These are phyloP conservation scores for Caenorhabditis sp. DNA, from an alignment of 2,888 invertebrate genomes.

Conservation along the genomic window DNA sequence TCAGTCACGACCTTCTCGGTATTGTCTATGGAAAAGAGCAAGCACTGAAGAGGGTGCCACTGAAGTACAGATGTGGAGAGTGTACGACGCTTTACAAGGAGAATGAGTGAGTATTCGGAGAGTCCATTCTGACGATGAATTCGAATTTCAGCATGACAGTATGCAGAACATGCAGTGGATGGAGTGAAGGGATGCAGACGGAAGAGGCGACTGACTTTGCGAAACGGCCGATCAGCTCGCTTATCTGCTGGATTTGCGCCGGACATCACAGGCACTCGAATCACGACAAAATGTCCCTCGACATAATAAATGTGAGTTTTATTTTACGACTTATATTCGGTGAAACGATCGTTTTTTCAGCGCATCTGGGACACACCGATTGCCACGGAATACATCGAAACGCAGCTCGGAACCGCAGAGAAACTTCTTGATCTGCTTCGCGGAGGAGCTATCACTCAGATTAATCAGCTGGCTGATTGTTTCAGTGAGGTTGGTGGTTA, in stretches of 20 bases:
- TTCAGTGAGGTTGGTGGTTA: constrained; percentile 4
- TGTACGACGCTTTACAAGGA: neutral
- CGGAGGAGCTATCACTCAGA: constrained; percentile 13
- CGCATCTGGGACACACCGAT: constrained; percentile 27
- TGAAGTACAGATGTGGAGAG: constrained; percentile 12
- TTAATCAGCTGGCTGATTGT: neutral
- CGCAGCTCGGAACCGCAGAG: constrained; percentile 24
- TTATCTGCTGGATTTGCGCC: constrained; percentile 13
- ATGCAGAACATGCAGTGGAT: constrained; percentile 25
- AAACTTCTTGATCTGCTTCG: constrained; percentile 7
- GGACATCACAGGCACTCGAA: neutral
- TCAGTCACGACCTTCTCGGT: constrained; percentile 23
- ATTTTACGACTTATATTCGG: no score
- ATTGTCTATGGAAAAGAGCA: constrained; percentile 12
- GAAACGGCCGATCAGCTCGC: constrained; percentile 18
- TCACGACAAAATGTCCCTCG: constrained; percentile 6
- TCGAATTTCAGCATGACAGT: constrained; percentile 29
- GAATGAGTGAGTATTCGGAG: constrained; percentile 20
- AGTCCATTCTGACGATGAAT: no score
- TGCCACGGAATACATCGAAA: constrained; percentile 17
- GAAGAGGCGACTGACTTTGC: constrained; percentile 29
- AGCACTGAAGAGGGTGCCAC: constrained; percentile 4
- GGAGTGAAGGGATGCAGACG: constrained; percentile 2
- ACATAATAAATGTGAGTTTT: constrained; percentile 9
- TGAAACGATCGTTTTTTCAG: neutral